Evolutionary conservation across 2,888 invertebrate species (phyloP).

Genomic region (Icerya purchasi): DNA sequence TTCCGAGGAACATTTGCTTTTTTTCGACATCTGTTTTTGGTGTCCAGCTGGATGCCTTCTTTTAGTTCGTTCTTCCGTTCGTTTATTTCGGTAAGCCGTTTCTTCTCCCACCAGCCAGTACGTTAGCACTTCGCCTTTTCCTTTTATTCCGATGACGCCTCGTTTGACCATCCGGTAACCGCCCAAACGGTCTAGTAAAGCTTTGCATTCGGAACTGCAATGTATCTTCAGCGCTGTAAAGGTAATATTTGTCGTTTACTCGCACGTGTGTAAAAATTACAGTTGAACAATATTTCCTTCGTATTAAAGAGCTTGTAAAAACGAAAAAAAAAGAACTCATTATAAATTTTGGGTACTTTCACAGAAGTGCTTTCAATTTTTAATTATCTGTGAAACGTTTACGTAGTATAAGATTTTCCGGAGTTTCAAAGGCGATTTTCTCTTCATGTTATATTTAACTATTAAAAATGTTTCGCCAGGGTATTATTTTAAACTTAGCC

Average conservation of each 20-base stretch:
- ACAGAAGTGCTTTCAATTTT: too few relatives aligned
- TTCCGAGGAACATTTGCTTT: not conserved
- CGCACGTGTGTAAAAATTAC: not conserved
- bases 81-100: constrained; percentile 32
- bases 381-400: too few relatives aligned
- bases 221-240: constrained; percentile 53
- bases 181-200: constrained; percentile 43
- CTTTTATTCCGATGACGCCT: constrained; percentile 58
- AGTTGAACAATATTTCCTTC: too few relatives aligned
- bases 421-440: too few relatives aligned
- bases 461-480: too few relatives aligned
- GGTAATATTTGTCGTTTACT: not conserved
- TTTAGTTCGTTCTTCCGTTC: constrained; percentile 30
- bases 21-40: not conserved
- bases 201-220: constrained; percentile 51
- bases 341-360: too few relatives aligned
- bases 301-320: not conserved
- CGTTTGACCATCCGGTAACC: constrained; percentile 57
- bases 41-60: not conserved
- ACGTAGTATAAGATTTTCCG: too few relatives aligned
- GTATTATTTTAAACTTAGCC: too few relatives aligned
- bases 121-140: constrained; percentile 60
- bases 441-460: too few relatives aligned
- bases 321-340: not conserved
- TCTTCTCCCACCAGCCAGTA: constrained; percentile 68